Evolutionary conservation across 2,797 vertebrate species (phyloP), one percentile per base, ranked within the genome.

Genomic region (Coccyzus lansbergi): DNA sequence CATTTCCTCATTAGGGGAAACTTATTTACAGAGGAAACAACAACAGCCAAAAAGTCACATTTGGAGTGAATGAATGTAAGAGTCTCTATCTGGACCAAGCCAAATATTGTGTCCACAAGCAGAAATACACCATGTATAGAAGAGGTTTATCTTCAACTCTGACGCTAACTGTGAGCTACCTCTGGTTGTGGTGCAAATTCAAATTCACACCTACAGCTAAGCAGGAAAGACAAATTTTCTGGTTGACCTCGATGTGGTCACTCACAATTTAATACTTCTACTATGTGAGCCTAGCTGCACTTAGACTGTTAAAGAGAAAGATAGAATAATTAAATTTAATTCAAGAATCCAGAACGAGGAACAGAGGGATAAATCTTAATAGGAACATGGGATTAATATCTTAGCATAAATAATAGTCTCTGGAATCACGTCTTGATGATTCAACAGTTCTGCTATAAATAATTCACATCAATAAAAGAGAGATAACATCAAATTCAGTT

Each of bases 341-440:
- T 92, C 91, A 75, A 55, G 86, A 82, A 93, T 78, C 65, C 83
- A 89, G 59, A 92, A 71, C 8, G 40, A 92, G 68, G 92, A 96
- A 93, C 84, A 93, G 86, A 94, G 62, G 93, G 77, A 91, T 94
- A 91, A 95, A 94, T 90, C 76, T 95, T 95, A 94, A 91, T 44
- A 89, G 80, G 93, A 95, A 86, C 84, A 90, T 87, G 82, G 89
- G 91, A 96, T 95, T 96, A 95, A 95, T 96, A 92, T 94, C 94
- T 87, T 69, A 58, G 79, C 75, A 81, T 71, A 95, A 92, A 94
- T 92, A 92, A 79, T 51, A 84, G 81, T 94, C 92, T 72, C 88
- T 79, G 88, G 84, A 80, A 88, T 74, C 3, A 13, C 33, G 1
- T 77, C 87, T 84, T 82, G 94, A 92, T 83, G 90, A 93, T 85